phyloP scores from a whole-genome alignment of 2,113 vertebrate species.

The Orthonyx spaldingii region DNA sequence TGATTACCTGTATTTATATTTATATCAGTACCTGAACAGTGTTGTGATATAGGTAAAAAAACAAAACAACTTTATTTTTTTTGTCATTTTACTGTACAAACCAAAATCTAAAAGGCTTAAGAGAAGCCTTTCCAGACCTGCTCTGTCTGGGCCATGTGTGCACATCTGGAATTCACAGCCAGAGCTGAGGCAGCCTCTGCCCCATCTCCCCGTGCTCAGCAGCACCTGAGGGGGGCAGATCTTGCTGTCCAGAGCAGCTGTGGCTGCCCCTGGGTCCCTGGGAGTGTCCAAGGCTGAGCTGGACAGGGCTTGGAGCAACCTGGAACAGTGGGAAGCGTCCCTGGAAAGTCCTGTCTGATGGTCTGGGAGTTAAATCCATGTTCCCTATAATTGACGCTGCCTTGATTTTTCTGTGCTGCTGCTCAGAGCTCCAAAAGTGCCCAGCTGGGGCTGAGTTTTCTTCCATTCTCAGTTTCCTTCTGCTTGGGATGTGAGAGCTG shows the following conservation, averaged over 20 bases:
- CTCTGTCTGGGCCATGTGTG: background rate
- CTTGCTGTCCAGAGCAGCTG: background rate
- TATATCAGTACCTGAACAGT: fast-evolving
- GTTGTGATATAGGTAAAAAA: fast-evolving
- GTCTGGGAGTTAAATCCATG: fast-evolving
- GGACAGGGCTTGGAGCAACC: background rate
- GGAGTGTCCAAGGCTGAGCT: background rate
- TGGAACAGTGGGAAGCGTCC: fast-evolving
- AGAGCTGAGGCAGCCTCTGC: background rate
- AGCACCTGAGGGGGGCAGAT: background rate
- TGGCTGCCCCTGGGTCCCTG: background rate
- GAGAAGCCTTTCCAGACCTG: background rate
- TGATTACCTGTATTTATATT: background rate
- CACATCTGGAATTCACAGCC: background rate
- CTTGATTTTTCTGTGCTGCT: background rate
- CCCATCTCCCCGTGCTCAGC: background rate
- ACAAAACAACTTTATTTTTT: background rate
- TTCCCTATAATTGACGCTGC: fast-evolving
- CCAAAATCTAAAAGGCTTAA: background rate
- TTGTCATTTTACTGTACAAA: background rate
- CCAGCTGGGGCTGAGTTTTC: fast-evolving
- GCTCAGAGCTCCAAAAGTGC: background rate
- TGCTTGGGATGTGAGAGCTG: background rate
- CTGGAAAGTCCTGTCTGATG: background rate
- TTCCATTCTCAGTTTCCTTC: fast-evolving